Base-by-base conservation (phyloP, 2,113 vertebrate genomes). In the Raja brachyura region DNA sequence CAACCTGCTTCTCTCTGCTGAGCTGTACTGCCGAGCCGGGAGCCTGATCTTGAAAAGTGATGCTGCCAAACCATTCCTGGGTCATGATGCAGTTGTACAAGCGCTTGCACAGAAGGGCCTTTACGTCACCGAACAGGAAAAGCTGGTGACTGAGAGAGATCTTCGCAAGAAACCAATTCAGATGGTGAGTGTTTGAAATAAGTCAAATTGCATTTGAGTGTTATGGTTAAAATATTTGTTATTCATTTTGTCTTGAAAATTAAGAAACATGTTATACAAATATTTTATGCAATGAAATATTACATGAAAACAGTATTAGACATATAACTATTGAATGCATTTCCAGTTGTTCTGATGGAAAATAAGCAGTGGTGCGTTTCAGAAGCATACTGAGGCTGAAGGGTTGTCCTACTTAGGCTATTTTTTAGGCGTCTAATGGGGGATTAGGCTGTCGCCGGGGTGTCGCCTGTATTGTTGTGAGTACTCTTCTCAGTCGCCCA, bases 41-140 rank as follows among this genome's bases (percentile, higher is more conserved):
- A 98, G 97, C 95, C 97, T 98, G 95, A 98, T 99, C 94, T 96
- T 99, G 93, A 98, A 97, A 96, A 98, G 97, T 9, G 97, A 98
- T 31, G 94, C 97, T 1, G 96, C 97, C 90, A 98, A 98, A 94
- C 98, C 98, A 0, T 97, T 99, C 93, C 94, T 98, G 95, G 98
- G 98, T 94, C 99, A 99, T 39, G 97, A 99, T 86, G 98, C 98
- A 68, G 97, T 99, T 94, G 98, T 99, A 95, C 98, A 99, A 96
- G 98, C 97, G 0, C 95, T 99, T 95, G 98, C 98, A 88, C 97
- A 99, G 95, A 98, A 97, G 81, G 98, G 98, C 93, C 98, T 99
- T 93, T 99, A 99, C 94, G 96, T 99, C 95, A 98, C 98, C 0
- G 98, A 99, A 96, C 98, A 98, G 94, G 98, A 99, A 93, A 97